Percentiles rank a stretch among this genome's conserved stretches.
phyloP scores from a whole-genome alignment of 1,140 invertebrate genomes.

The Stegodyphus mimosarum region DNA sequence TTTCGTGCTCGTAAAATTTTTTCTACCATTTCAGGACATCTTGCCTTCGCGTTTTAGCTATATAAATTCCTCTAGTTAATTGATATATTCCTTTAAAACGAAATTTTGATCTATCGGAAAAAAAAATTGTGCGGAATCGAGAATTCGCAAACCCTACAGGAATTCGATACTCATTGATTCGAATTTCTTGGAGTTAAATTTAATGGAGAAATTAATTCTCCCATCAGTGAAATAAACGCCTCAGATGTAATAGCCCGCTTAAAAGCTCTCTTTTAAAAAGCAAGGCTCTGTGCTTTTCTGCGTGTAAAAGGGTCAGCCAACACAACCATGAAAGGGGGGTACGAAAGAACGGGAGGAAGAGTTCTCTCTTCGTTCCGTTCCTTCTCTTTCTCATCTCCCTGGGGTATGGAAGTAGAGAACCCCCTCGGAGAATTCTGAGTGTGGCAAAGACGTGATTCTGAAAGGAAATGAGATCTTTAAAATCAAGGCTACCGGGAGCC shows the following conservation, averaged over 20 bases:
- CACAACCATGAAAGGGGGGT: neutral
- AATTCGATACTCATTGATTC: too few species aligned
- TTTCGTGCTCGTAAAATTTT: too few species aligned
- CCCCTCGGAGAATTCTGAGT: conserved; percentile 2
- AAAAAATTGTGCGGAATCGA: too few species aligned
- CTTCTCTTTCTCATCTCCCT: neutral
- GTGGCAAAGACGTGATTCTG: conserved; percentile 52
- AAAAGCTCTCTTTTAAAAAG: neutral
- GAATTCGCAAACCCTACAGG: too few species aligned
- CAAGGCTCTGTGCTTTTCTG: neutral
- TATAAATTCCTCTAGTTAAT: too few species aligned
- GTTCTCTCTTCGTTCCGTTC: neutral
- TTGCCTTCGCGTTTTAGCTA: too few species aligned
- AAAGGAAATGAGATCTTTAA: conserved; percentile 61
- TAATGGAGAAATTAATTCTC: neutral
- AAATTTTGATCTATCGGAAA: too few species aligned
- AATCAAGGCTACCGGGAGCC: conserved; percentile 24
- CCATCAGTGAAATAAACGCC: too few species aligned
- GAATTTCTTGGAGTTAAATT: too few species aligned
- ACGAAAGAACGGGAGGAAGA: neutral
- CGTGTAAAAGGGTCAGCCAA: neutral
- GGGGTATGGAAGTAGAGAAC: too few species aligned
- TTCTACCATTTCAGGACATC: too few species aligned
- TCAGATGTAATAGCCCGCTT: neutral
- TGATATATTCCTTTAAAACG: too few species aligned